These are phyloP conservation scores for Tangara arthus DNA, from an alignment of 2,797 vertebrate genomes.

Conservation along the genomic window DNA sequence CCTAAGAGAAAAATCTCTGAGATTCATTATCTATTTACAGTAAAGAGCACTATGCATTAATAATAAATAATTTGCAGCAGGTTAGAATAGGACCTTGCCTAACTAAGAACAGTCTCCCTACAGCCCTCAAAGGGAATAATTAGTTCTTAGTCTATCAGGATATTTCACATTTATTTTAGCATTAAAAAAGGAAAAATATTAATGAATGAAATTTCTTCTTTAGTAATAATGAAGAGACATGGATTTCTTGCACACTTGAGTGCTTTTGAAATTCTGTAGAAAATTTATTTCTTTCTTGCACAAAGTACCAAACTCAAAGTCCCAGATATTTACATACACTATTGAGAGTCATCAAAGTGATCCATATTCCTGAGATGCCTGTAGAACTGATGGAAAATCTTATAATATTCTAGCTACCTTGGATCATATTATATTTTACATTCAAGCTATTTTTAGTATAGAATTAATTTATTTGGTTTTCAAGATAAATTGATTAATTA, in stretches of 20 bases:
- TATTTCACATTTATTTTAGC: background rate
- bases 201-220: background rate
- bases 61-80: background rate
- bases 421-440: background rate
- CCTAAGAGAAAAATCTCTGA: background rate
- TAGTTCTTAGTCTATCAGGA: background rate
- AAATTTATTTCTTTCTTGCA: background rate
- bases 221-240: background rate
- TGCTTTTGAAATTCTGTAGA: background rate
- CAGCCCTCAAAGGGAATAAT: background rate
- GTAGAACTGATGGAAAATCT: background rate
- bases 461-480: constrained; percentile 17
- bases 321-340: background rate
- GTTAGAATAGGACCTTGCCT: background rate
- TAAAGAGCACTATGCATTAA: background rate
- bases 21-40: background rate
- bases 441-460: background rate
- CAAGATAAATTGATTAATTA: constrained; percentile 9
- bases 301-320: background rate
- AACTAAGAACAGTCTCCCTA: background rate
- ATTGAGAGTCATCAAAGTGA: background rate
- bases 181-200: background rate
- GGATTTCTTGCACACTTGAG: background rate
- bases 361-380: background rate
- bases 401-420: background rate